Evolutionary conservation across 2,888 invertebrate species (phyloP).

Genomic region (Zygothrica quintamaculata): DNA sequence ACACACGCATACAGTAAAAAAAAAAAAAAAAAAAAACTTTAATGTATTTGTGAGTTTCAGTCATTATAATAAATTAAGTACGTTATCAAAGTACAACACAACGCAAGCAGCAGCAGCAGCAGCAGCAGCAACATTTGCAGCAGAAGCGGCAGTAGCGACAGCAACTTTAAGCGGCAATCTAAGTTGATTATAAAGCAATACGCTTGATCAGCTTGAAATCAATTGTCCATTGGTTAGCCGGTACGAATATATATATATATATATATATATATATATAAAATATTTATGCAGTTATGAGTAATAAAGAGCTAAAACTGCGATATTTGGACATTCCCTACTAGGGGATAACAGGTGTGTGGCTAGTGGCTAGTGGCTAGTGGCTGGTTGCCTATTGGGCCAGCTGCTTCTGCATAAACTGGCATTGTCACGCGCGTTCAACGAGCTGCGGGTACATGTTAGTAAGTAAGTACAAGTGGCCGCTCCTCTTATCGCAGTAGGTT

Average conservation of each 20-base stretch:
- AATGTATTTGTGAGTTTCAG: conserved; percentile 32
- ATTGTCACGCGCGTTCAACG: conserved; percentile 52
- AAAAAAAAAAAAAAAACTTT: neutral
- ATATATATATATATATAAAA: neutral
- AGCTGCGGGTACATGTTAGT: conserved; percentile 36
- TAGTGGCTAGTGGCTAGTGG: conserved; percentile 52
- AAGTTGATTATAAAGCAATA: conserved; percentile 24
- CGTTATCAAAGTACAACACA: conserved; percentile 55
- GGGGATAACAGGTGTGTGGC: conserved; percentile 52
- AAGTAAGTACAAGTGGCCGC: conserved; percentile 33
- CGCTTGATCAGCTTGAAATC: conserved; percentile 25
- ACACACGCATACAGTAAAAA: neutral
- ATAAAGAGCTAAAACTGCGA: conserved; percentile 24
- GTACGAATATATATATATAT: neutral
- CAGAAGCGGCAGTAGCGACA: neutral
- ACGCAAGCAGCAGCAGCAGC: conserved; percentile 1
- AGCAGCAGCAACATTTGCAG: too few species aligned
- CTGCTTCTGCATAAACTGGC: conserved; percentile 15
- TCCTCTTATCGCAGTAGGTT: conserved; percentile 53
- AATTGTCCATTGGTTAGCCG: conserved; percentile 3
- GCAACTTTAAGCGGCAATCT: conserved; percentile 3
- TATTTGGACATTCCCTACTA: conserved; percentile 42
- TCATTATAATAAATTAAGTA: conserved; percentile 60
- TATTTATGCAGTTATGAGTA: conserved; percentile 21
- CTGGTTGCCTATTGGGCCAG: conserved; percentile 24